Base-by-base conservation (phyloP, 2,888 invertebrate species). In the Hyposoter dolosus region DNA sequence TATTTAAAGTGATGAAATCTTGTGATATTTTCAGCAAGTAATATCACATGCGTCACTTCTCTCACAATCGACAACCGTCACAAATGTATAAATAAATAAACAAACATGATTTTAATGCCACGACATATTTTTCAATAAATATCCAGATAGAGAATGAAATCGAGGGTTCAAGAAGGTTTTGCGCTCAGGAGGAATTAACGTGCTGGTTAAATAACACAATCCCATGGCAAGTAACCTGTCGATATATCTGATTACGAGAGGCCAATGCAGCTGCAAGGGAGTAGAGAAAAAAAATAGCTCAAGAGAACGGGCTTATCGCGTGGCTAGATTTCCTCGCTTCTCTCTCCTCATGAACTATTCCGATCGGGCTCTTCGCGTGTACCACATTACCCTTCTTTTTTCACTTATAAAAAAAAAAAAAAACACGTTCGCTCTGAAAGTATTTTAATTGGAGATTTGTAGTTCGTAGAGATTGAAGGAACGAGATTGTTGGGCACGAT, bases 141-240 rank as follows among this genome's bases (percentile, higher is more conserved):
- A 23, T 53, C 7, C 19, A 28, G 28, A 63, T 75, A 45, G 28
- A 43, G 32, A 63, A 43, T 75, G 4, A 60, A 60, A 60, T 60
- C 23, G 60, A 75, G 63, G 63, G 82, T 83, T 77, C 72, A 74
- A 56, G 43, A 56, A 32, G 63, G 69, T 77, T 76, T 66, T 82
- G 53, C 81, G 78, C 78, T 83, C 83, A 78, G 83, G 81, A 84
- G 83, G 81, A 83, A 86, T 86, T 83, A 83, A 81, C 83, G 81
- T 72, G 81, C 35, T 68, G n/a, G n/a, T n/a, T n/a, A n/a, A 78
- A 83, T 81, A 86, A 83, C 78, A 74, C 74, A 45, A 68, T 78
- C 65, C 77, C 32, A 60, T 65, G 63, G 81, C 66, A 65, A 69
- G 68, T 74, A 81, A 74, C 83, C 83, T 78, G 83, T 86, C 81